These are phyloP conservation scores for Hoplodrina ambigua DNA, from an alignment of 2,888 invertebrate species.

Conservation along the genomic window DNA sequence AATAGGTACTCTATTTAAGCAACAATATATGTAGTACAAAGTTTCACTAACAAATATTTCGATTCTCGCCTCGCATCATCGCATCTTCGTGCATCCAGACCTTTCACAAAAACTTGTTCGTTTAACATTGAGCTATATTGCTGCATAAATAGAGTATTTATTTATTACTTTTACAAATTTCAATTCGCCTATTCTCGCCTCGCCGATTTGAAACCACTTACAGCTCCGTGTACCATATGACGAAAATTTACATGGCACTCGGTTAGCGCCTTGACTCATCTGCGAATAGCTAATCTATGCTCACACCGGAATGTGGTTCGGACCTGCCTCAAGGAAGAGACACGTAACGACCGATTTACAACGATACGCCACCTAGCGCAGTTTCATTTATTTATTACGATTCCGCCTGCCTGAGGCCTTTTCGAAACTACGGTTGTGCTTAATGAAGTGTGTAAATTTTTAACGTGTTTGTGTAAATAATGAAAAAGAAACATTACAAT, in stretches of 20 bases:
- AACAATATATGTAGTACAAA: too few relatives aligned
- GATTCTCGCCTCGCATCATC: too few relatives aligned
- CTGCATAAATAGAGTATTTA: too few relatives aligned
- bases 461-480: neutral
- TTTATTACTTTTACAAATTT: too few relatives aligned
- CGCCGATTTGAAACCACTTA: too few relatives aligned
- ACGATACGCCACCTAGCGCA: constrained; percentile 50
- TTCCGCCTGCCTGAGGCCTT: constrained; percentile 23
- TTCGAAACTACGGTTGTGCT: neutral
- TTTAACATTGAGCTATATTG: too few relatives aligned
- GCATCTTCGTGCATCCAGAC: too few relatives aligned
- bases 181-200: too few relatives aligned
- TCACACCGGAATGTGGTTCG: constrained; percentile 68
- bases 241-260: neutral
- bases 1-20: too few relatives aligned
- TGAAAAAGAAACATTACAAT: neutral
- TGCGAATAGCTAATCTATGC: constrained; percentile 47
- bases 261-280: constrained; percentile 4
- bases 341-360: constrained; percentile 58
- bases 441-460: neutral
- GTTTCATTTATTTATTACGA: constrained; percentile 60
- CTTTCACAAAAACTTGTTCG: too few relatives aligned
- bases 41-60: too few relatives aligned
- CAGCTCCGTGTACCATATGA: neutral
- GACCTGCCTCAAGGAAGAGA: constrained; percentile 74